phyloP scores from a whole-genome alignment of 2,797 vertebrate genomes.

The Leptatherina wallacei region DNA sequence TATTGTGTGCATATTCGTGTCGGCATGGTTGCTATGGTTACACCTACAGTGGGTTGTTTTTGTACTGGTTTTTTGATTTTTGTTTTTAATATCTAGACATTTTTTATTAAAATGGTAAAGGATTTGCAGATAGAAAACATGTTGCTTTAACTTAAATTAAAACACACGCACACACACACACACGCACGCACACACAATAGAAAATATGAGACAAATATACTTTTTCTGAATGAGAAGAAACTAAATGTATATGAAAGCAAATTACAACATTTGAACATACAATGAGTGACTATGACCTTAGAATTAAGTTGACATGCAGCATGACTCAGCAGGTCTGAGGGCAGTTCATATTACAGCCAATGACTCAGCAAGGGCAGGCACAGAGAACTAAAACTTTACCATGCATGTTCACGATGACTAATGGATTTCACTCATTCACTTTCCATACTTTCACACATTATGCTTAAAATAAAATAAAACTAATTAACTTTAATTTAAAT shows the following conservation, averaged over 20 bases:
- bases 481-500: not conserved
- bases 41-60: not conserved
- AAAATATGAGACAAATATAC: not conserved
- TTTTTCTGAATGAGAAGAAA: no score
- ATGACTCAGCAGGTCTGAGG: slow-evolving; percentile 28
- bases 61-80: not conserved
- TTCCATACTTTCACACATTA: not conserved
- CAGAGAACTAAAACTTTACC: not conserved
- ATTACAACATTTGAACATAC: not conserved
- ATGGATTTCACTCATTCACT: not conserved
- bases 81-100: not conserved
- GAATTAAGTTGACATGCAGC: not conserved
- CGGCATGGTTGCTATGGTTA: not conserved
- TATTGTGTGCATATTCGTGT: not conserved
- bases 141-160: no score
- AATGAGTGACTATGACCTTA: fast-evolving
- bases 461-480: not conserved
- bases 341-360: no score
- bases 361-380: slow-evolving; percentile 23
- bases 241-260: not conserved
- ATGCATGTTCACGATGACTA: not conserved
- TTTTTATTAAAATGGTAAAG: not conserved
- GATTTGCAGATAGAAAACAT: not conserved
- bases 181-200: no score
- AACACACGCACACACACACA: no score